Conservation (phyloP, 2,797 vertebrate genomes). For the Nannoperca australis region DNA sequence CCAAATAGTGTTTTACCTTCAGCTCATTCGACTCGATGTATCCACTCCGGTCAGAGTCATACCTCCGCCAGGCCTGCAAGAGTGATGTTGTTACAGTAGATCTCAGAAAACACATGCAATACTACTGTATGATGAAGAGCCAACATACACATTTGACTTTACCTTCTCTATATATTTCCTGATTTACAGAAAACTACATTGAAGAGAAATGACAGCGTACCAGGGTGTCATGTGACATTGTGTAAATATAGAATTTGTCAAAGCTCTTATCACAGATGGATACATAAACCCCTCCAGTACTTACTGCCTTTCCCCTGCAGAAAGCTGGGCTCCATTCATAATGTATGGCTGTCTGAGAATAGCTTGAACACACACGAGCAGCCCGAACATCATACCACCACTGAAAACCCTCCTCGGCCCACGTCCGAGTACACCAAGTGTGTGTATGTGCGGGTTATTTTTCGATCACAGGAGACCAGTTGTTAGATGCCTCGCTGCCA, state of each 20-base stretch:
- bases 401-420: slow-evolving; percentile 40
- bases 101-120: slow-evolving; percentile 6
- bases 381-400: slow-evolving; percentile 57
- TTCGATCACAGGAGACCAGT: slow-evolving; percentile 24
- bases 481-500: slow-evolving; percentile 24
- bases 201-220: slow-evolving; percentile 3
- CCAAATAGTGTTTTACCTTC: slow-evolving; percentile 86
- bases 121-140: background rate
- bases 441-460: slow-evolving; percentile 7
- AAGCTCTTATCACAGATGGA: slow-evolving; percentile 76
- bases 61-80: slow-evolving; percentile 93
- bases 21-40: slow-evolving; percentile 98
- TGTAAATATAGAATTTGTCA: slow-evolving; percentile 67
- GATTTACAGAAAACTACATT: background rate
- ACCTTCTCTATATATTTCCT: background rate
- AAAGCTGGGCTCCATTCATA: slow-evolving; percentile 81
- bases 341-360: slow-evolving; percentile 84
- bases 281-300: slow-evolving; percentile 60
- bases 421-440: background rate
- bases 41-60: slow-evolving; percentile 96
- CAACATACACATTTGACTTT: background rate
- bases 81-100: slow-evolving; percentile 1
- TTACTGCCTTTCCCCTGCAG: slow-evolving; percentile 57
- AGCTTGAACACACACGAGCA: slow-evolving; percentile 65
- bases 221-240: slow-evolving; percentile 28